These are phyloP conservation scores for Omphaloscelis lunosa DNA, from an alignment of 2,888 invertebrate genomes.

Conservation along the genomic window DNA sequence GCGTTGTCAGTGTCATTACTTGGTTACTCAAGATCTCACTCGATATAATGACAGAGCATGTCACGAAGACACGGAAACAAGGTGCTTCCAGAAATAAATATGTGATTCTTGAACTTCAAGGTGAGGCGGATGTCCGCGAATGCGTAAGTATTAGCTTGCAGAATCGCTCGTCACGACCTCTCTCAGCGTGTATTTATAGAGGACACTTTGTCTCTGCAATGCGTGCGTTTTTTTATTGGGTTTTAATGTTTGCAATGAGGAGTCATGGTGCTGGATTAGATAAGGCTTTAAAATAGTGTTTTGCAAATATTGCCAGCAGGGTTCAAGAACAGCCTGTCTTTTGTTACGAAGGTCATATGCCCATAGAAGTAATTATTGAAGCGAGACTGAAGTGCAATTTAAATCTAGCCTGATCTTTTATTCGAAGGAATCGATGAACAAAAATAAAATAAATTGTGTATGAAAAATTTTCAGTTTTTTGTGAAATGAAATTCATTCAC, in stretches of 20 bases:
- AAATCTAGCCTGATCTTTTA: no score
- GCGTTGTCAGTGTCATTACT: background rate
- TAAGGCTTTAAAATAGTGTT: background rate
- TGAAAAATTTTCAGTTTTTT: no score
- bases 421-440: no score
- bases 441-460: no score
- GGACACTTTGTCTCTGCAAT: constrained; percentile 25
- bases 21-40: constrained; percentile 2
- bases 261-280: constrained; percentile 2
- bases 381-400: no score
- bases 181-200: constrained; percentile 34
- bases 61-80: constrained; percentile 49
- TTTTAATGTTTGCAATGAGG: background rate
- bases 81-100: constrained; percentile 48
- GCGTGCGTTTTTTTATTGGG: constrained; percentile 8
- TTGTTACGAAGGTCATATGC: no score
- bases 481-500: no score
- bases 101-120: constrained; percentile 62
- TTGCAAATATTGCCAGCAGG: background rate
- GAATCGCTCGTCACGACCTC: constrained; percentile 66
- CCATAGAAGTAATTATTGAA: no score
- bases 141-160: constrained; percentile 63
- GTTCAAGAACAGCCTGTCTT: background rate
- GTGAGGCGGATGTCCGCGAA: constrained; percentile 68
- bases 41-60: constrained; percentile 14